phyloP scores from a whole-genome alignment of 2,113 vertebrate species.

The Lethenteron reissneri region DNA sequence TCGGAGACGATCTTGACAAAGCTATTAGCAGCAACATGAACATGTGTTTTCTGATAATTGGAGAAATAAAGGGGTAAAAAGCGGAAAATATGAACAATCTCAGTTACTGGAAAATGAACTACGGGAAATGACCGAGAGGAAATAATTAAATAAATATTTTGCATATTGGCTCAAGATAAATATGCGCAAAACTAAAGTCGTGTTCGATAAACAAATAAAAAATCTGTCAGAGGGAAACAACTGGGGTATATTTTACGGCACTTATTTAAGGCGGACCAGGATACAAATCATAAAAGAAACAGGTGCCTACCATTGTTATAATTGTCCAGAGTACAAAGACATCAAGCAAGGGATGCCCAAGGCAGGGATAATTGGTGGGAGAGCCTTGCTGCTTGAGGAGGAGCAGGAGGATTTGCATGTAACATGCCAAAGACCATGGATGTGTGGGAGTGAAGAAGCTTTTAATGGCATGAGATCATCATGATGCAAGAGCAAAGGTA shows the following conservation, averaged over 20 bases:
- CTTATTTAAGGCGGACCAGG: not conserved
- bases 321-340: too few relatives aligned
- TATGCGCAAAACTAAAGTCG: too few relatives aligned
- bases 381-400: too few relatives aligned
- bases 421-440: too few relatives aligned
- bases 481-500: too few relatives aligned
- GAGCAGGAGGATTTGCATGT: too few relatives aligned
- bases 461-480: too few relatives aligned
- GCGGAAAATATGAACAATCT: not conserved
- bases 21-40: not conserved
- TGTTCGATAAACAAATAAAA: not conserved
- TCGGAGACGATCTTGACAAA: slow-evolving; percentile 6
- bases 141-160: not conserved
- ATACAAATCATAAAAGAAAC: too few relatives aligned
- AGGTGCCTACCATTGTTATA: too few relatives aligned
- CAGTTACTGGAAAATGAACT: slow-evolving; percentile 1
- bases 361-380: too few relatives aligned
- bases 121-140: not conserved
- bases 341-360: too few relatives aligned
- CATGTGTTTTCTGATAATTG: not conserved
- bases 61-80: not conserved
- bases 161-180: not conserved
- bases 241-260: not conserved
- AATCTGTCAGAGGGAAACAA: not conserved
- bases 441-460: too few relatives aligned